Evolutionary conservation across 2,113 vertebrate genomes (phyloP).

Genomic region (Dicaeum eximium): DNA sequence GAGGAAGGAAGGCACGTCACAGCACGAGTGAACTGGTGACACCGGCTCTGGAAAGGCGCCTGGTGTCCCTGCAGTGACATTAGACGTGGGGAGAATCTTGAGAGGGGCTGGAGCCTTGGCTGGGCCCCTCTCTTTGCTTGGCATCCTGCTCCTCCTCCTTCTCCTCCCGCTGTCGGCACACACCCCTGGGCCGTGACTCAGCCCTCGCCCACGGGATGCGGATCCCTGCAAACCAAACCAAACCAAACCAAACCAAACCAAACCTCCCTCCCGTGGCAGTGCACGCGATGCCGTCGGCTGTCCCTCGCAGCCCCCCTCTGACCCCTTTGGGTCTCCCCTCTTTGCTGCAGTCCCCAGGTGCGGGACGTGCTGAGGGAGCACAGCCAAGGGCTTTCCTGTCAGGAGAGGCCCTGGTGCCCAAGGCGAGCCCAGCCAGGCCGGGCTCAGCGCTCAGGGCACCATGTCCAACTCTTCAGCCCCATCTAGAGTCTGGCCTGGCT

Average conservation of each 20-base stretch:
- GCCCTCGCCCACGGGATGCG: slow-evolving; percentile 23
- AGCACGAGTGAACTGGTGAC: not conserved
- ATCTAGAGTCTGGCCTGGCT: slow-evolving; percentile 34
- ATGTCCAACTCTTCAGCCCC: slow-evolving; percentile 44
- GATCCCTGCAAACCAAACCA: not conserved
- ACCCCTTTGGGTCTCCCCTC: not conserved
- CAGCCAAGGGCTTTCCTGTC: not conserved
- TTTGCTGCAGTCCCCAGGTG: not conserved
- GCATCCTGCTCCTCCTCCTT: not conserved
- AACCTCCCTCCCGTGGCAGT: not conserved
- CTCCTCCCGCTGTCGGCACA: not conserved
- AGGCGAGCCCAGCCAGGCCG: not conserved
- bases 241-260: not conserved
- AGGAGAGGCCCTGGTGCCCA: not conserved
- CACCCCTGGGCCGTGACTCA: slow-evolving; percentile 33
- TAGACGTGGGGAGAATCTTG: not conserved
- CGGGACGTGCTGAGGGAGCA: not conserved
- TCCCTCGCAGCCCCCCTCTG: not conserved
- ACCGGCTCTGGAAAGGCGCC: not conserved
- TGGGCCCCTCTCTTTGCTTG: not conserved
- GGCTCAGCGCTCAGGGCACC: not conserved
- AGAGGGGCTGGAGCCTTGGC: not conserved
- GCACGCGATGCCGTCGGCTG: too few relatives aligned
- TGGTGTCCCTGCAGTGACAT: not conserved
- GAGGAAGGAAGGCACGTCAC: not conserved